phyloP scores from a whole-genome alignment of 2,797 vertebrate genomes.

The Chrosomus eos region DNA sequence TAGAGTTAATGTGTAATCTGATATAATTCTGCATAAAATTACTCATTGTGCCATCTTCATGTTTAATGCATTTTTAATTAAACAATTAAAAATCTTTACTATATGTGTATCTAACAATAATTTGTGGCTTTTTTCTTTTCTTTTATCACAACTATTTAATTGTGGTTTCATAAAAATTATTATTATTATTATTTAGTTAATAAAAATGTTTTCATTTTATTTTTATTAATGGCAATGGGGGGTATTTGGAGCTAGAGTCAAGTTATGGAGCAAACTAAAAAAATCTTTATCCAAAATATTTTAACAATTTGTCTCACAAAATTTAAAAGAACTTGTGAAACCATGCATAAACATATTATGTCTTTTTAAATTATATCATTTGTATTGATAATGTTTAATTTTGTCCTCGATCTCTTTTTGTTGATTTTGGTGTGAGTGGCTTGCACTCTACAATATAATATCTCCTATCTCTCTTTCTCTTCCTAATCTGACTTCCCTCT shows the following conservation, averaged over 20 bases:
- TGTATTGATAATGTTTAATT: background rate
- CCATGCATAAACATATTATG: background rate
- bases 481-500: conserved; percentile 69
- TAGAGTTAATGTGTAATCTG: too few relatives aligned
- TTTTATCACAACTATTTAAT: background rate
- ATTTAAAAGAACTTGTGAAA: background rate
- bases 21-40: background rate
- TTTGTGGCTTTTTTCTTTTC: background rate
- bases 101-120: background rate
- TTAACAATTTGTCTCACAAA: background rate
- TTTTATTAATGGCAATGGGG: background rate
- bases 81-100: background rate
- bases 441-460: conserved; percentile 12
- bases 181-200: too few relatives aligned
- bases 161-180: too few relatives aligned
- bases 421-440: conserved; percentile 25
- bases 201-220: too few relatives aligned
- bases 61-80: background rate
- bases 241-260: background rate
- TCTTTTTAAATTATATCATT: background rate
- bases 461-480: conserved; percentile 32
- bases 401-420: background rate
- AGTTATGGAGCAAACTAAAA: background rate
- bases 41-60: background rate
- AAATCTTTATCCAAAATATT: background rate